Evolutionary conservation across 2,888 invertebrate genomes (phyloP).

Genomic region (Orgyia antiqua): DNA sequence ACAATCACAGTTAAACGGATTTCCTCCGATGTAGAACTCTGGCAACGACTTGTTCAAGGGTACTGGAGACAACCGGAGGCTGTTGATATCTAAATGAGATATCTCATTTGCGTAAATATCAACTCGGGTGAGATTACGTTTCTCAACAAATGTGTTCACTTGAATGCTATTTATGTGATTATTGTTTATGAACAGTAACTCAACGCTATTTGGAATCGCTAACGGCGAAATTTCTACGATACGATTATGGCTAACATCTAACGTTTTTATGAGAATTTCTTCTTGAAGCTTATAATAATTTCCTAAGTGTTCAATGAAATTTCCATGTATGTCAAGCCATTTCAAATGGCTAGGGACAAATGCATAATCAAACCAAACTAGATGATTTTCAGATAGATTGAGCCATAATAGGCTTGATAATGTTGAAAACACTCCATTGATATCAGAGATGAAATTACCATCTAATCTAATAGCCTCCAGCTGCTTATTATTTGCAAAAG

Average conservation of each 20-base stretch:
- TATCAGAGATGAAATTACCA: constrained; percentile 91
- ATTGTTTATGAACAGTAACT: constrained; percentile 91
- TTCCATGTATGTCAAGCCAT: constrained; percentile 93
- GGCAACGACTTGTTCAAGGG: constrained; percentile 86
- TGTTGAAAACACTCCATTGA: constrained; percentile 92
- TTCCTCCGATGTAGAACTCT: constrained; percentile 94
- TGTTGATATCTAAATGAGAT: constrained; percentile 89
- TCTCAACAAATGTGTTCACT: constrained; percentile 91
- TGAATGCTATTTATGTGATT: constrained; percentile 90
- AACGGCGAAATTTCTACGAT: constrained; percentile 88
- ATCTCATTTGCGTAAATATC: constrained; percentile 94
- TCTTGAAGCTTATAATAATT: constrained; percentile 92
- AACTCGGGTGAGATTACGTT: constrained; percentile 89
- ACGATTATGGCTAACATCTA: constrained; percentile 93
- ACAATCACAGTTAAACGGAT: constrained; percentile 96
- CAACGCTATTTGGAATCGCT: constrained; percentile 92
- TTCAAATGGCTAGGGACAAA: constrained; percentile 92
- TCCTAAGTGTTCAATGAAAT: constrained; percentile 90
- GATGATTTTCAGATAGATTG: constrained; percentile 92
- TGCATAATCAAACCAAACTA: constrained; percentile 95
- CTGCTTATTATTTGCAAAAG: constrained; percentile 88
- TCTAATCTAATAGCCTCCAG: constrained; percentile 92
- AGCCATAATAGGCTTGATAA: constrained; percentile 89
- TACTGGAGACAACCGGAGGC: constrained; percentile 86
- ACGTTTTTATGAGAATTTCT: constrained; percentile 87